phyloP scores from a whole-genome alignment of 2,888 invertebrate species.

The Sminthurides aquaticus region DNA sequence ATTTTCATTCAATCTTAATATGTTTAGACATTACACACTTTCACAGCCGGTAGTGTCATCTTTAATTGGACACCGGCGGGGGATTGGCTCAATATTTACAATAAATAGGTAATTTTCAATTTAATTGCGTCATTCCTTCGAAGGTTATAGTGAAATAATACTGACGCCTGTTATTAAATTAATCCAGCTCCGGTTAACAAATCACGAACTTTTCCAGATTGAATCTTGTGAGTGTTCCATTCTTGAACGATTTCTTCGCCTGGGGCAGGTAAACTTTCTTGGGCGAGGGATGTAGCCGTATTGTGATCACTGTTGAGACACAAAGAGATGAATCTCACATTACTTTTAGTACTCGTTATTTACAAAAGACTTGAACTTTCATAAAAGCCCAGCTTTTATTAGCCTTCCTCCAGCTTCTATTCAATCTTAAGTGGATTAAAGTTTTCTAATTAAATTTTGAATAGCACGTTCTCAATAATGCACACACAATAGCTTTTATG shows the following conservation, averaged over 20 bases:
- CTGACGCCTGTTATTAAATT: slow-evolving; percentile 25
- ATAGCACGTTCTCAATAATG: not conserved
- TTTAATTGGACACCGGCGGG: too few species aligned
- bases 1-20: too few species aligned
- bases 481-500: too few species aligned
- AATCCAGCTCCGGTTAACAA: slow-evolving; percentile 41
- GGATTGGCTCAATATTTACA: too few species aligned
- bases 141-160: too few species aligned
- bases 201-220: slow-evolving; percentile 35
- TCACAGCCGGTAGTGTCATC: too few species aligned
- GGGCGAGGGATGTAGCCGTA: slow-evolving; percentile 35
- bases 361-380: too few species aligned
- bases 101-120: too few species aligned
- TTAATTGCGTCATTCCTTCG: too few species aligned
- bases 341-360: too few species aligned
- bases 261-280: slow-evolving; percentile 38
- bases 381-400: not conserved
- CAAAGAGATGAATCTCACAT: not conserved
- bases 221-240: slow-evolving; percentile 42
- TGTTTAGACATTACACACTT: too few species aligned
- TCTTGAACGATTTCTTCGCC: slow-evolving; percentile 37
- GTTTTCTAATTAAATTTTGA: not conserved
- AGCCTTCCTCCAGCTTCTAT: not conserved
- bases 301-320: slow-evolving; percentile 25
- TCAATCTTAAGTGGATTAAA: not conserved